phyloP scores from a whole-genome alignment of 2,888 invertebrate species.

The Protonemura montana region DNA sequence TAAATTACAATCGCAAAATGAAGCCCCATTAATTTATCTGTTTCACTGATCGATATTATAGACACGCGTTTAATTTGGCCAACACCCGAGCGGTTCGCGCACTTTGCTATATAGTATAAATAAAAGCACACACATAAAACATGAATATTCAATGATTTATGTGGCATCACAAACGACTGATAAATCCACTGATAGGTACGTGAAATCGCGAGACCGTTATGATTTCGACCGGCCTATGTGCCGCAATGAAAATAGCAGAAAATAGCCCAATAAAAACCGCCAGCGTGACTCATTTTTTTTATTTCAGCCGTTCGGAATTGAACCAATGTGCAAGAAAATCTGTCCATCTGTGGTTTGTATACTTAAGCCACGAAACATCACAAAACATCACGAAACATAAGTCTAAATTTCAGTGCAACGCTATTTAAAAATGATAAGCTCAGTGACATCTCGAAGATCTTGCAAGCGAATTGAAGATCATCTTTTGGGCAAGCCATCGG shows the following conservation, averaged over 20 bases:
- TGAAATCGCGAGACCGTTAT: neutral
- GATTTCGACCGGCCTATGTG: neutral
- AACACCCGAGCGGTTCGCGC: neutral
- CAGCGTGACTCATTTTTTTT: no score
- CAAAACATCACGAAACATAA: no score
- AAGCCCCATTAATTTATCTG: constrained; percentile 12
- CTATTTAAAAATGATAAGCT: no score
- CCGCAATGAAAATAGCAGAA: neutral
- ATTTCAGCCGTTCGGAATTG: no score
- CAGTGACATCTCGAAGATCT: no score
- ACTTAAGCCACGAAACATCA: no score
- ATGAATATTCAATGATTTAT: constrained; percentile 25
- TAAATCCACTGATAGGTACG: neutral
- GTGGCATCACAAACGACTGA: constrained; percentile 25
- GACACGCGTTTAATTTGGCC: constrained; percentile 9
- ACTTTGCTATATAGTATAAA: neutral
- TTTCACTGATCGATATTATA: neutral
- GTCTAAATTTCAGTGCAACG: no score
- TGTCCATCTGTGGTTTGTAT: no score
- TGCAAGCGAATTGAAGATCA: no score
- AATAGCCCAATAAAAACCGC: neutral
- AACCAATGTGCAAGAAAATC: no score
- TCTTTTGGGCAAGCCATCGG: no score
- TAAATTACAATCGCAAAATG: constrained; percentile 35
- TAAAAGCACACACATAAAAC: constrained; percentile 12